phyloP scores from a whole-genome alignment of 2,113 vertebrate genomes.

The Ciconia stormi region DNA sequence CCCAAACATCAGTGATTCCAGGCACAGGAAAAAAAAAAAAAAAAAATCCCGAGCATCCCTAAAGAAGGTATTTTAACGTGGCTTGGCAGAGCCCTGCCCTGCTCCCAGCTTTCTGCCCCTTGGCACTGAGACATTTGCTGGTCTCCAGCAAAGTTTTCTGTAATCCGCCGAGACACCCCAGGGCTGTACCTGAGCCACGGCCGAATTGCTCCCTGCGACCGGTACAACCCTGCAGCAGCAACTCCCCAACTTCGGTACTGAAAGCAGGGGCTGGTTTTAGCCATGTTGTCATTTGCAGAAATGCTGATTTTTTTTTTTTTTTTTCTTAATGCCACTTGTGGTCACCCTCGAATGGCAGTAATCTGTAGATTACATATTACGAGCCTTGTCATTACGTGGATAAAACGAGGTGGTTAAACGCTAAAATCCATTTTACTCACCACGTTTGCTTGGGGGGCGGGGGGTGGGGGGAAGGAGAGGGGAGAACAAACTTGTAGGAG shows the following conservation, averaged over 20 bases:
- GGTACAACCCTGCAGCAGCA: not conserved
- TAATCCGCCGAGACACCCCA: not conserved
- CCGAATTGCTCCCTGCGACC: not conserved
- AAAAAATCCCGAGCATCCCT: not conserved
- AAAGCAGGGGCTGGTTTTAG: not conserved
- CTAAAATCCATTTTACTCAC: slow-evolving; percentile 57
- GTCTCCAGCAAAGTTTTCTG: slow-evolving; percentile 19
- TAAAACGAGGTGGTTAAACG: slow-evolving; percentile 61
- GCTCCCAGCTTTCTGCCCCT: slow-evolving; percentile 1
- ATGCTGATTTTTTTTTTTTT: not conserved
- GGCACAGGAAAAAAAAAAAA: not conserved
- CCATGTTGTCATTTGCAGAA: slow-evolving; percentile 17
- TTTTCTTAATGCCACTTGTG: slow-evolving; percentile 23
- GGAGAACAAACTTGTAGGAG: not conserved
- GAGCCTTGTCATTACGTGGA: slow-evolving; percentile 61
- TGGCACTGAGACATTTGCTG: not conserved
- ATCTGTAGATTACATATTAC: slow-evolving; percentile 62
- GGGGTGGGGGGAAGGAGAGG: not conserved
- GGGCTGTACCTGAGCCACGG: slow-evolving; percentile 25
- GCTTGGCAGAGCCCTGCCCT: not conserved
- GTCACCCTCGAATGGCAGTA: slow-evolving; percentile 46
- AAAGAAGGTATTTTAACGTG: not conserved
- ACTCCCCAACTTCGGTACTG: not conserved
- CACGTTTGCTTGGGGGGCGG: not conserved
- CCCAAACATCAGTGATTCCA: not conserved